Base-by-base conservation (phyloP, 1,140 invertebrate genomes). In the Drosophila saltans region DNA sequence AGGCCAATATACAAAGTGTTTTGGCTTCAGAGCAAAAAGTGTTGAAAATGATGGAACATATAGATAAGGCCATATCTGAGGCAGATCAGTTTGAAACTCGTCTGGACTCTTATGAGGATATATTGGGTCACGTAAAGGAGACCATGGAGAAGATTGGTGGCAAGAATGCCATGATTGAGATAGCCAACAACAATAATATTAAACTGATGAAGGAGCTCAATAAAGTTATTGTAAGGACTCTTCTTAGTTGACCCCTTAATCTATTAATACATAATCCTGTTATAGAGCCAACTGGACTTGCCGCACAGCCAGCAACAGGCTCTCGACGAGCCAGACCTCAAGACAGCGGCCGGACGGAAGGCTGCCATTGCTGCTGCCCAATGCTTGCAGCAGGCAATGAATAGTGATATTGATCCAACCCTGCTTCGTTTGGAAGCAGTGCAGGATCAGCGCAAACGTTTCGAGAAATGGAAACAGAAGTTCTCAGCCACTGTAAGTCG, bases 141-240 rank as follows among this genome's bases (percentile, higher is more conserved):
- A 96, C 96, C 10, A 97, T 98, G 94, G 95, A 96, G 75, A 96
- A 97, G 82, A 98, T 98, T 93, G 97, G 97, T 75, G 96, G 98
- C 81, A 98, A 98, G 92, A 98, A 98, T 94, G 95, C 95, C 4
- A 95, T 97, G 77, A 97, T 98, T 85, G 96, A 97, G 91, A 95
- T 97, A 3, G 96, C 96, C 9, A 97, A 98, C 92, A 94, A 94
- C 69, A 98, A 99, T 92, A 96, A 97, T 81, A 94, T 95, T 72
- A 94, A 95, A 79, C 93, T 98, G 36, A 92, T 97, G 66, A 94
- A 95, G 43, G 96, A 97, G 91, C 93, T 98, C 1, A 96, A 97
- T 85, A 95, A 94, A 91, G 94, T 98, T 57, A 95, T 98, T 90
- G 96, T 97, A 93, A 94, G 59, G 66, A 21, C 0, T 2, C 1